A percentile compares a stretch with the other conserved stretches of the same genome.
Evolutionary conservation across 2,113 vertebrate species (phyloP).

Genomic region (Nematolebias whitei): DNA sequence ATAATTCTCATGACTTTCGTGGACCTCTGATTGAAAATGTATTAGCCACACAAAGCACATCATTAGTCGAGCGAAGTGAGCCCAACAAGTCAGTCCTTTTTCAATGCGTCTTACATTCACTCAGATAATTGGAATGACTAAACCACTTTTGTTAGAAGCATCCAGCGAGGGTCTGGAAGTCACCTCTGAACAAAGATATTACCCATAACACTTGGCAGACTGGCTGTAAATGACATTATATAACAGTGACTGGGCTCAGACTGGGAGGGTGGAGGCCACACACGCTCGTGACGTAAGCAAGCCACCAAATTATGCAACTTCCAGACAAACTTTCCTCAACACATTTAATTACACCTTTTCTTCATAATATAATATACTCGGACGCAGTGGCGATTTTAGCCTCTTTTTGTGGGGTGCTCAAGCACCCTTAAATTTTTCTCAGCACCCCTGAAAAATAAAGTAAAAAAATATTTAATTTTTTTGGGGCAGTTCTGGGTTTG

Average conservation of each 20-base stretch:
- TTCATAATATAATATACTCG: too few relatives aligned
- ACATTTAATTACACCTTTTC: too few relatives aligned
- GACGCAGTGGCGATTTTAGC: too few relatives aligned
- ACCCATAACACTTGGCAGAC: slow-evolving; percentile 15
- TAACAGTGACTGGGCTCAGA: slow-evolving; percentile 27
- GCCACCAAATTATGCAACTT: background rate
- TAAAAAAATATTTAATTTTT: too few relatives aligned
- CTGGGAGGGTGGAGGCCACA: background rate
- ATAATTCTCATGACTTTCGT: background rate
- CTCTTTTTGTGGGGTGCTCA: too few relatives aligned
- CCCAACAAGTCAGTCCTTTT: background rate
- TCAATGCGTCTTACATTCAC: slow-evolving; percentile 1
- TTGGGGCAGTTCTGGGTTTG: too few relatives aligned
- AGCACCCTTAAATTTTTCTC: too few relatives aligned
- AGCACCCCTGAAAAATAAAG: too few relatives aligned
- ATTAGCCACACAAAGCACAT: background rate
- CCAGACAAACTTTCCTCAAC: background rate
- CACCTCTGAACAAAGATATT: slow-evolving; percentile 15
- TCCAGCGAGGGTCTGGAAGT: slow-evolving; percentile 20
- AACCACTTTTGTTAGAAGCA: slow-evolving; percentile 7
- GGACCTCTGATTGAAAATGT: slow-evolving; percentile 2
- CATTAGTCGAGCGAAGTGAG: slow-evolving; percentile 1
- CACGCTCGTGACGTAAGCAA: slow-evolving; percentile 24
- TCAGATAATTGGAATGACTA: slow-evolving; percentile 22
- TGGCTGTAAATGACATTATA: slow-evolving; percentile 31